Conservation (phyloP, 2,113 vertebrate species). For the Oxyruncus cristatus region DNA sequence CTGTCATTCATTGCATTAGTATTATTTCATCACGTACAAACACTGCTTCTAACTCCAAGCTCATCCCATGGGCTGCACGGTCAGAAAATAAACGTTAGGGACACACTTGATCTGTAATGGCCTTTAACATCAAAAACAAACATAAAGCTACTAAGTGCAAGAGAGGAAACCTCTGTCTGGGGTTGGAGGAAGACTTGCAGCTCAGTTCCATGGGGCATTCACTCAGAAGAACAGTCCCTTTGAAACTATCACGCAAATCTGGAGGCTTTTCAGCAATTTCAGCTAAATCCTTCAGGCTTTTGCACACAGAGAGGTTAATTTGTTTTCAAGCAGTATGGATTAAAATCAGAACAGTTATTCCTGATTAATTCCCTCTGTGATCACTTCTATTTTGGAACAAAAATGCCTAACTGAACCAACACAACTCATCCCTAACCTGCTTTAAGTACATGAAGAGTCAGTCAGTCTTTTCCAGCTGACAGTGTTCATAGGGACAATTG, state of each 20-base stretch:
- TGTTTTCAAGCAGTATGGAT: slow-evolving; percentile 13
- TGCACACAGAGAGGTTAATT: slow-evolving; percentile 26
- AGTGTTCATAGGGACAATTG: background rate
- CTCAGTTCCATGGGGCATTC: background rate
- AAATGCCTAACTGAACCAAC: background rate
- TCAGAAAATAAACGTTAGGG: background rate
- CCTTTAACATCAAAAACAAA: background rate
- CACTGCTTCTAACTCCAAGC: background rate
- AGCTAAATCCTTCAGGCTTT: slow-evolving; percentile 21
- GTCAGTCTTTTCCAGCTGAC: background rate
- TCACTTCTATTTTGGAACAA: background rate
- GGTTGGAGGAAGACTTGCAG: background rate
- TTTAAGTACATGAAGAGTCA: background rate
- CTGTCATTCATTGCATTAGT: background rate
- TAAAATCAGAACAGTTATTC: slow-evolving; percentile 33
- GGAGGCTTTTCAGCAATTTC: slow-evolving; percentile 25
- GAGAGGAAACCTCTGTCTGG: background rate
- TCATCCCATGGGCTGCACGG: background rate
- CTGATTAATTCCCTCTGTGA: background rate
- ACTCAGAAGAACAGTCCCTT: background rate
- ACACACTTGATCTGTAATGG: background rate
- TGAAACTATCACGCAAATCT: slow-evolving; percentile 24
- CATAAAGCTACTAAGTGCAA: background rate
- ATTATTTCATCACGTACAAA: background rate
- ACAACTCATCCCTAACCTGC: background rate